Evolutionary conservation across 2,888 invertebrate genomes (phyloP), one percentile per base, ranked within the genome.

Genomic region (Eupeodes latifasciatus): DNA sequence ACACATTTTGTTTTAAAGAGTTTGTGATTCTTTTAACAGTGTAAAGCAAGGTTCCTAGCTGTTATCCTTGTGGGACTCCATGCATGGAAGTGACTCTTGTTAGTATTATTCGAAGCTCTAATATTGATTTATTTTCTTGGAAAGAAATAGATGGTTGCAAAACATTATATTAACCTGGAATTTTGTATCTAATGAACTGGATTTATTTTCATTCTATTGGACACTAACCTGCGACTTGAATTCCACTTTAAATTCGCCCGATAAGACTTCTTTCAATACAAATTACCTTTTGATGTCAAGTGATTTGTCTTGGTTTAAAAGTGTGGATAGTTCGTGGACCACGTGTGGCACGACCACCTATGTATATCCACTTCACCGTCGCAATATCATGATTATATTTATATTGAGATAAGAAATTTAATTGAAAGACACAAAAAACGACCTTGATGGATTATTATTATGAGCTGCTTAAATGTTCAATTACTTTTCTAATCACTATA

Each of bases 221-320:
- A 59, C 59, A 59, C 36, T 34, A 14, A 4, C 62, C 1, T 62
- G 6, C 62, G 62, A 62, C 62, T 11, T 2, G 11, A 7, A 40
- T 16, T 16, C 11, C 2, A 40, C 62, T 40, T 62, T 11, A 62
- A 14, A 34, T 34, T 12, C 9, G 6, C 5, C 1, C 40, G 40
- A 62, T 62, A 40, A 40, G 36, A 14, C 14, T 14, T 34, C 34
- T 49, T 66, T 80, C 67, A 44, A 19, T 67, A 77, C 77, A 80
- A 83, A 87, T 80, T 77, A 83, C 72, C 40, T 49, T 61, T 66
- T 72, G 83, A 83, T 83, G 86, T 83, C 83, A 83, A 83, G 71
- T 83, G 80, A 83, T 87, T 87, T 87, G 86, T 82, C 64, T 57
- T 51, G 34, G 14, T 9, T 27, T 27, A 2, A 64, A 51, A 69